Percentiles rank a stretch among this genome's conserved stretches.
phyloP scores from a whole-genome alignment of 2,113 vertebrate genomes.

The Amphiprion percula region DNA sequence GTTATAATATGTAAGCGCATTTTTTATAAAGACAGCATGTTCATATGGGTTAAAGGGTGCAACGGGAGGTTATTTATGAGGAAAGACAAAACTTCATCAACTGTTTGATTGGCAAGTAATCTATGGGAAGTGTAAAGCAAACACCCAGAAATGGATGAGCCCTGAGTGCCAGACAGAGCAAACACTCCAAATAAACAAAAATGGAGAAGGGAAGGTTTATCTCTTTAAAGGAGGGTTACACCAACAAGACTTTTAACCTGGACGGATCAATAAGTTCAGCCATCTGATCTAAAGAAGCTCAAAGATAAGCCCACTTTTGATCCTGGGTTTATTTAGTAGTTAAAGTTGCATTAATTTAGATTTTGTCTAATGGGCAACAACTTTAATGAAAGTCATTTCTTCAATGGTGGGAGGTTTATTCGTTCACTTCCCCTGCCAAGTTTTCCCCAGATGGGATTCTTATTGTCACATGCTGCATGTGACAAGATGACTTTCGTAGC shows the following conservation, averaged over 20 bases:
- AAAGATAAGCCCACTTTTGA: neutral
- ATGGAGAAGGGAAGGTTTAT: neutral
- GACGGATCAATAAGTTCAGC: slow-evolving; percentile 5
- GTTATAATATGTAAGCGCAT: neutral
- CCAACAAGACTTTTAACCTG: slow-evolving; percentile 43
- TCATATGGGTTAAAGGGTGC: no score
- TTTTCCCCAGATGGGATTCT: slow-evolving; percentile 29
- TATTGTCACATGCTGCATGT: slow-evolving; percentile 45
- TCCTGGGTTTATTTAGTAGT: neutral
- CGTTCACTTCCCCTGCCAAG: neutral
- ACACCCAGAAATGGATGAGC: slow-evolving; percentile 40
- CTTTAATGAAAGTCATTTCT: neutral
- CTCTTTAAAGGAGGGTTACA: slow-evolving; percentile 20
- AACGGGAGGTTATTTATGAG: neutral
- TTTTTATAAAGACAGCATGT: neutral
- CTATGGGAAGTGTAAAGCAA: slow-evolving; percentile 45
- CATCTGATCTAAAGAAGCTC: neutral
- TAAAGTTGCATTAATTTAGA: neutral
- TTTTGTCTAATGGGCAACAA: no score
- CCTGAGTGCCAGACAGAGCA: slow-evolving; percentile 41
- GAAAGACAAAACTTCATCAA: neutral
- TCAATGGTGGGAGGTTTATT: slow-evolving; percentile 5
- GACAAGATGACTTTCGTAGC: slow-evolving; percentile 16
- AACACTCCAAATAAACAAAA: slow-evolving; percentile 46
- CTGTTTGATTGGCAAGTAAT: slow-evolving; percentile 43